Conservation (phyloP, 2,888 invertebrate genomes). For the Podotricha telesiphe region DNA sequence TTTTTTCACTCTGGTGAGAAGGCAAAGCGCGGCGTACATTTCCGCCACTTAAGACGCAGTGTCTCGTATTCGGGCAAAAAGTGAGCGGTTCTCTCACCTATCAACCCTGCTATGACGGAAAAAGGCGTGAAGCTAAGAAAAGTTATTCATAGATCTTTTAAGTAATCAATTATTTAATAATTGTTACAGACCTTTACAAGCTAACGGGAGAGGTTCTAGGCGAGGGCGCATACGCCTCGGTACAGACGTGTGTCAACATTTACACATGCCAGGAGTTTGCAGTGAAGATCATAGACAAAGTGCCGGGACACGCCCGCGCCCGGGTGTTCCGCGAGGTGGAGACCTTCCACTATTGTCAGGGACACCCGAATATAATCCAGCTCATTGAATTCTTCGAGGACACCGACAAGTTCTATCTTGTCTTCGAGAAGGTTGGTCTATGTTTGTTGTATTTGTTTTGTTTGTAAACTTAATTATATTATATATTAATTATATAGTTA, state of each 20-base stretch:
- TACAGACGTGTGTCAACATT: slow-evolving; percentile 95
- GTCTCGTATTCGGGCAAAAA: no score
- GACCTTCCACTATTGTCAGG: slow-evolving; percentile 99
- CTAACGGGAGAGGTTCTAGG: slow-evolving; percentile 97
- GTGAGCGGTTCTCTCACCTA: no score
- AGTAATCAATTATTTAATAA: no score
- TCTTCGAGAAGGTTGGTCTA: slow-evolving; percentile 94
- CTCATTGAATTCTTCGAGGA: slow-evolving; percentile 98
- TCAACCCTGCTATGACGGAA: no score
- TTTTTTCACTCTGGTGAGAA: no score
- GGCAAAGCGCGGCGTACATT: no score
- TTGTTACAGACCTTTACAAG: slow-evolving; percentile 93
- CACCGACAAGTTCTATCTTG: slow-evolving; percentile 97
- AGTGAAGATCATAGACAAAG: slow-evolving; percentile 98
- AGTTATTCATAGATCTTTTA: no score
- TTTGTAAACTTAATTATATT: no score
- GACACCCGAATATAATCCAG: slow-evolving; percentile 98
- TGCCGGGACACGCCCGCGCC: slow-evolving; percentile 96
- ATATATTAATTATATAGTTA: no score
- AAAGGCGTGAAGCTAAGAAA: no score
- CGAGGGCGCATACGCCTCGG: slow-evolving; percentile 98
- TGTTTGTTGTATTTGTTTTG: not conserved
- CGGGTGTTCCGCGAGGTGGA: slow-evolving; percentile 99
- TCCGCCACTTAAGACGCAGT: no score
- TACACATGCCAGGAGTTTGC: slow-evolving; percentile 97